Base-by-base conservation (phyloP, 2,113 vertebrate genomes). In the Erinaceus europaeus region DNA sequence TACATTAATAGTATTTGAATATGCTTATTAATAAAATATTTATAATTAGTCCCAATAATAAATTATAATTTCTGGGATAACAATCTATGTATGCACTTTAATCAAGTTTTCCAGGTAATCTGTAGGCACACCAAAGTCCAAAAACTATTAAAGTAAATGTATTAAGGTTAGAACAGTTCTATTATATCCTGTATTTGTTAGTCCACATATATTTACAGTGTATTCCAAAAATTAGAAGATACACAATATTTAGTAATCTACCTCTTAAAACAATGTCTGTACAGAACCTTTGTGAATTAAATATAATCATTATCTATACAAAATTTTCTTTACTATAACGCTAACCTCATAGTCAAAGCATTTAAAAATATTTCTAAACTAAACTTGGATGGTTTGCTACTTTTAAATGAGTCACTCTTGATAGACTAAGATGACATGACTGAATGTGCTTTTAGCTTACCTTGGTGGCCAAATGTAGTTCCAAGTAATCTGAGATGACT, bases 161-260 rank as follows among this genome's bases (percentile, higher is more conserved):
- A n/a, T n/a, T n/a, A n/a, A n/a, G n/a, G n/a, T n/a, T n/a, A n/a
- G n/a, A n/a, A n/a, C n/a, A n/a, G n/a, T n/a, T n/a, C n/a, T n/a
- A n/a, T n/a, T n/a, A n/a, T n/a, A n/a, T n/a, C n/a, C n/a, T n/a
- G 46, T 86, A 72, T 32, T 72, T 36, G 72, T 44, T 36, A 83
- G 34, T 9, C 25, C 34, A 46, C 25, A 4, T 10, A 10, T 62
- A 83, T 20, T 40, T 23, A 25, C 55, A 36, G 6, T n/a, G 6
- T 7, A 72, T 55, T 75, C 40, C 55, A 55, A 86, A 89, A 62
- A 44, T 79, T 44, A 82, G 42, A 73, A 92, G 61, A 29, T 32
- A 36, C 34, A 14, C 17, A 69, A n/a, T 23, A 68, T 61, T 69
- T 52, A 89, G 38, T 46, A 64, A 21, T 2, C 8, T 34, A 38